phyloP scores from a whole-genome alignment of 2,113 vertebrate species.

The Bos indicus region DNA sequence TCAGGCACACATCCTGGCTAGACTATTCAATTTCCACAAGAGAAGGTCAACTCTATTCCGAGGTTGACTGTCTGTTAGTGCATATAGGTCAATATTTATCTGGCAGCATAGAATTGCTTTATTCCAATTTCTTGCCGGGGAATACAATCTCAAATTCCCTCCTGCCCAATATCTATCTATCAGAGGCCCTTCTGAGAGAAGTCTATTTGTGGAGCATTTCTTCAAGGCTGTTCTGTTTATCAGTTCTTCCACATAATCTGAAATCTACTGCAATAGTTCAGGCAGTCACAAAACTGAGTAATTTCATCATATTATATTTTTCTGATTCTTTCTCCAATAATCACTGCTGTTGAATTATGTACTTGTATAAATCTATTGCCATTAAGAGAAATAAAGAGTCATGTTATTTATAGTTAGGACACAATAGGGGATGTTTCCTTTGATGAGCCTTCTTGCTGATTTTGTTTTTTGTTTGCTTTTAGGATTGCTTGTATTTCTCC shows the following conservation, averaged over 20 bases:
- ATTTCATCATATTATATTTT: not conserved
- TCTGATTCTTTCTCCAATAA: not conserved
- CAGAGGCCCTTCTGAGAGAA: slow-evolving; percentile 7
- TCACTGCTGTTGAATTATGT: not conserved
- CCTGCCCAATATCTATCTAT: slow-evolving; percentile 29
- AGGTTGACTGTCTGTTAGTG: slow-evolving; percentile 8
- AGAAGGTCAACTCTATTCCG: slow-evolving; percentile 52
- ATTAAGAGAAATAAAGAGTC: not conserved
- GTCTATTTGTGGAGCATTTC: not conserved
- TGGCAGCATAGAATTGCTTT: slow-evolving; percentile 58
- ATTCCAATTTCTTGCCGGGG: slow-evolving; percentile 52
- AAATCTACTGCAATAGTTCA: slow-evolving; percentile 15
- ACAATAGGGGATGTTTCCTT: not conserved
- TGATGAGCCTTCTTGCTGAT: not conserved
- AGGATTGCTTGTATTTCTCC: not conserved
- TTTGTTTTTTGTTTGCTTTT: not conserved
- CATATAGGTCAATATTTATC: slow-evolving; percentile 54
- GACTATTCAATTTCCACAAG: slow-evolving; percentile 9
- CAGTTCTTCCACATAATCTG: not conserved
- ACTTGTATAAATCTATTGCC: not conserved
- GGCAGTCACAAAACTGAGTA: not conserved
- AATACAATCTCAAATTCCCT: slow-evolving; percentile 44
- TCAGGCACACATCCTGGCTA: not conserved
- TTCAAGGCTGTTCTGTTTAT: not conserved
- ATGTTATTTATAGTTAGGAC: not conserved